Conservation (phyloP, 2,888 invertebrate species). For the Lingula anatina region DNA sequence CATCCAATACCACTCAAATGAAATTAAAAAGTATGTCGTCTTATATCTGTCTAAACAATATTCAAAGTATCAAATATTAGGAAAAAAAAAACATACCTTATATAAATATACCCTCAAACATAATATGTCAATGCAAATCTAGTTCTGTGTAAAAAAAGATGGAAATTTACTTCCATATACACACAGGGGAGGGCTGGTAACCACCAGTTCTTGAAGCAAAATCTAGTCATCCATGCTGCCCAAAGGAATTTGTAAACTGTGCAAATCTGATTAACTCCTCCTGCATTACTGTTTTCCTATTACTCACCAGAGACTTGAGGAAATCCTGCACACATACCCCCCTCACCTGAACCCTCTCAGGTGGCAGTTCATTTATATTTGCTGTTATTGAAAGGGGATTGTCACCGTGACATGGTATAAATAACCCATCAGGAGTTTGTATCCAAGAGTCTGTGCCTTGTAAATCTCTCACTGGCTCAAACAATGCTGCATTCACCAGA, state of each 20-base stretch:
- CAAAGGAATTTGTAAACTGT: slow-evolving; percentile 33
- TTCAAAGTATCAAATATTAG: too few species aligned
- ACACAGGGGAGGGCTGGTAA: too few species aligned
- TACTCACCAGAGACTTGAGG: slow-evolving; percentile 25
- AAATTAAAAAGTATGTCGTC: too few species aligned
- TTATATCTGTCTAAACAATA: too few species aligned
- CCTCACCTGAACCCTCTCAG: slow-evolving; percentile 30
- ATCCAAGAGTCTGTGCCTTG: slow-evolving; percentile 37
- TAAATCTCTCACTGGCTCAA: slow-evolving; percentile 56
- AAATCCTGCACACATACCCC: slow-evolving; percentile 31
- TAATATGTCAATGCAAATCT: too few species aligned
- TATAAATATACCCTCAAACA: too few species aligned
- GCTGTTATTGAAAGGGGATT: slow-evolving; percentile 21
- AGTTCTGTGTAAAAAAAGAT: too few species aligned
- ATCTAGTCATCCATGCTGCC: slow-evolving; percentile 25
- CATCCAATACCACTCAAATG: too few species aligned
- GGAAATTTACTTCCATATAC: too few species aligned
- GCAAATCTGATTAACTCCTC: slow-evolving; percentile 31
- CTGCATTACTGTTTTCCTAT: slow-evolving; percentile 33
- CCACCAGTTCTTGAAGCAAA: too few species aligned
- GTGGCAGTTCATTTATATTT: slow-evolving; percentile 26
- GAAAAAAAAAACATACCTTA: too few species aligned
- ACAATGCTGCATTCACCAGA: slow-evolving; percentile 53
- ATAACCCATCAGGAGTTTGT: slow-evolving; percentile 25
- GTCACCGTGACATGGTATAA: slow-evolving; percentile 20